These are phyloP conservation scores for Flexamia atlantica DNA, from an alignment of 2,888 invertebrate species.

Conservation along the genomic window DNA sequence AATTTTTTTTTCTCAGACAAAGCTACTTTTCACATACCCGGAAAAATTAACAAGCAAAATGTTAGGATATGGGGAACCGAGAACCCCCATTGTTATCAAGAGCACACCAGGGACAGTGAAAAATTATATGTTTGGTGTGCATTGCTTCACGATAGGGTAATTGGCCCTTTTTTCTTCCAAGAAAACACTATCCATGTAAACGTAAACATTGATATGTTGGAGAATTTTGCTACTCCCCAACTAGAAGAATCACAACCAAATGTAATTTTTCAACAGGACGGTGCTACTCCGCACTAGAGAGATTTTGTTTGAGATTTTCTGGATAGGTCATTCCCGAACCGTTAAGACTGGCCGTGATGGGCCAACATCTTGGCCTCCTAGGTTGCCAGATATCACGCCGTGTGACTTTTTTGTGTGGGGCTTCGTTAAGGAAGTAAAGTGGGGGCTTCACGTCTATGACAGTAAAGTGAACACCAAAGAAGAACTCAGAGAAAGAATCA, in stretches of 20 bases:
- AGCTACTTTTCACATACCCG: conserved; percentile 71
- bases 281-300: conserved; percentile 16
- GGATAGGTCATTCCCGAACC: conserved; percentile 7
- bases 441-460: neutral
- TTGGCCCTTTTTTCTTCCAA: conserved; percentile 18
- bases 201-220: conserved; percentile 4
- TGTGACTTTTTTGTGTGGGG: too few relatives aligned
- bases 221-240: conserved; percentile 26
- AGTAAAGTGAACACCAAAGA: conserved; percentile 20
- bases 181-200: conserved; percentile 33
- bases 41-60: conserved; percentile 72
- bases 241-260: conserved; percentile 29
- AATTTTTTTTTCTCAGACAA: conserved; percentile 64
- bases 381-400: conserved; percentile 2
- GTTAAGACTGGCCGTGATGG: conserved; percentile 1
- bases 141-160: neutral
- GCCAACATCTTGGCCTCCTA: conserved; percentile 14
- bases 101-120: conserved; percentile 42
- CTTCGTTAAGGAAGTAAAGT: conserved; percentile 9
- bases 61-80: conserved; percentile 71
- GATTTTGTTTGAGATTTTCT: conserved; percentile 31
- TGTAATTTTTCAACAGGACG: conserved; percentile 21
- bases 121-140: conserved; percentile 31
- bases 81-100: conserved; percentile 26
- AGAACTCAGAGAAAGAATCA: conserved; percentile 18